Evolutionary conservation across 2,888 invertebrate genomes (phyloP).

Genomic region (Microplitis manilae): DNA sequence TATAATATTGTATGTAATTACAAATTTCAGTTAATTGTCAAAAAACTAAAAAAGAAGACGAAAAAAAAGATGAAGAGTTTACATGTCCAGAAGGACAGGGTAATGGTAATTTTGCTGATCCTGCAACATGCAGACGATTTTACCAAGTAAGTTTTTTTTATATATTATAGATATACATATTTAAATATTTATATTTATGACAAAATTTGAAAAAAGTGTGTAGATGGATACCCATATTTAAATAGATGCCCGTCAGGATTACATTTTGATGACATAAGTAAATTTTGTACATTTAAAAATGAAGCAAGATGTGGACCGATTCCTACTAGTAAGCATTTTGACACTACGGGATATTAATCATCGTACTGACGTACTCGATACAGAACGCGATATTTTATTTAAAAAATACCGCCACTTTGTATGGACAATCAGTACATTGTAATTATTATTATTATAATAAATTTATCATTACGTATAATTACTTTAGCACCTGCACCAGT

Average conservation of each 20-base stretch:
- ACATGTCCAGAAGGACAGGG: slow-evolving; percentile 87
- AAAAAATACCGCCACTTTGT: not conserved
- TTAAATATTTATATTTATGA: not conserved
- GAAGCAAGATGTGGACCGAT: slow-evolving; percentile 94
- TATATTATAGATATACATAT: not conserved
- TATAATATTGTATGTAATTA: not conserved
- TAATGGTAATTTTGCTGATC: slow-evolving; percentile 92
- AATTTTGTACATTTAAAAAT: slow-evolving; percentile 90
- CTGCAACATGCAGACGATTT: slow-evolving; percentile 88
- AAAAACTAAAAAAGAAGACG: slow-evolving; percentile 72
- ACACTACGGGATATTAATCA: too few relatives aligned
- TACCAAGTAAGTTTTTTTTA: slow-evolving; percentile 82
- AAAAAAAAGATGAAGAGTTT: slow-evolving; percentile 79
- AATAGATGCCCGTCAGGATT: slow-evolving; percentile 92
- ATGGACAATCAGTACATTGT: not conserved
- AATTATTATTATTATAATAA: slow-evolving; percentile 73
- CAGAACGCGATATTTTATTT: not conserved
- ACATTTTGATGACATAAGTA: slow-evolving; percentile 91
- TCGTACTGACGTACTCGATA: too few relatives aligned
- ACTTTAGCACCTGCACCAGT: slow-evolving; percentile 82
- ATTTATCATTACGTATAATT: slow-evolving; percentile 52
- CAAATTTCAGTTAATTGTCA: slow-evolving; percentile 71
- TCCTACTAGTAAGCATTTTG: slow-evolving; percentile 82
- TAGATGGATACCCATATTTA: slow-evolving; percentile 89
- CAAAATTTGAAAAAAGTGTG: slow-evolving; percentile 78